These are phyloP conservation scores for Aphelinus certus DNA, from an alignment of 1,140 invertebrate species.

Conservation along the genomic window DNA sequence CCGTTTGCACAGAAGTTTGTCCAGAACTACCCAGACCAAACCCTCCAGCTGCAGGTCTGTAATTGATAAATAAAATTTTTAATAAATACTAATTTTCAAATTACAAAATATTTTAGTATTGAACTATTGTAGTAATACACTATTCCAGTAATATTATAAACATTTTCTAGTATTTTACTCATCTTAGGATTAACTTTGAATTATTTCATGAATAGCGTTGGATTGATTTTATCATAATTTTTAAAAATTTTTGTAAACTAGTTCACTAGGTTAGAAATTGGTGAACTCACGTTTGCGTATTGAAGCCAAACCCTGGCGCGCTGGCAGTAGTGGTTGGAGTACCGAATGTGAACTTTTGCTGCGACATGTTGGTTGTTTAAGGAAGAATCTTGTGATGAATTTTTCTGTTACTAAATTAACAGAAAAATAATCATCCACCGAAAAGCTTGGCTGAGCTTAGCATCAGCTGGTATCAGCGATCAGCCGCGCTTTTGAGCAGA, in stretches of 20 bases:
- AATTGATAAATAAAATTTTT: constrained; percentile 12
- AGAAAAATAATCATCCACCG: too few relatives aligned
- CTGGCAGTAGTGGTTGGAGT: constrained; percentile 48
- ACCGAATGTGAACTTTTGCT: constrained; percentile 52
- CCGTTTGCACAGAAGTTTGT: constrained; percentile 38
- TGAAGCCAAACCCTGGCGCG: constrained; percentile 51
- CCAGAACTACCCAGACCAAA: constrained; percentile 1
- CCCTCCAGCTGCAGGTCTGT: constrained; percentile 44
- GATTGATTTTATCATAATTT: constrained; percentile 18
- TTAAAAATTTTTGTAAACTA: constrained; percentile 14
- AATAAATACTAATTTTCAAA: background rate
- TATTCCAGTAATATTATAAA: background rate
- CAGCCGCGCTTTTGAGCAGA: too few relatives aligned
- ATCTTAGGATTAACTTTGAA: background rate
- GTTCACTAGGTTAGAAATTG: constrained; percentile 26
- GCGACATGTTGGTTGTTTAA: too few relatives aligned
- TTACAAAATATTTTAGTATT: background rate
- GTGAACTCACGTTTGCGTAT: constrained; percentile 48
- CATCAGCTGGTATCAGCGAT: too few relatives aligned
- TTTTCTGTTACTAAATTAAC: too few relatives aligned
- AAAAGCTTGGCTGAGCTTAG: too few relatives aligned
- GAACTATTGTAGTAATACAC: background rate
- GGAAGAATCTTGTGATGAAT: too few relatives aligned
- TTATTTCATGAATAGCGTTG: background rate
- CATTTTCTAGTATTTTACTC: background rate